Evolutionary conservation across 2,797 vertebrate species (phyloP), one percentile per base, ranked within the genome.

Genomic region (Phoebastria nigripes): DNA sequence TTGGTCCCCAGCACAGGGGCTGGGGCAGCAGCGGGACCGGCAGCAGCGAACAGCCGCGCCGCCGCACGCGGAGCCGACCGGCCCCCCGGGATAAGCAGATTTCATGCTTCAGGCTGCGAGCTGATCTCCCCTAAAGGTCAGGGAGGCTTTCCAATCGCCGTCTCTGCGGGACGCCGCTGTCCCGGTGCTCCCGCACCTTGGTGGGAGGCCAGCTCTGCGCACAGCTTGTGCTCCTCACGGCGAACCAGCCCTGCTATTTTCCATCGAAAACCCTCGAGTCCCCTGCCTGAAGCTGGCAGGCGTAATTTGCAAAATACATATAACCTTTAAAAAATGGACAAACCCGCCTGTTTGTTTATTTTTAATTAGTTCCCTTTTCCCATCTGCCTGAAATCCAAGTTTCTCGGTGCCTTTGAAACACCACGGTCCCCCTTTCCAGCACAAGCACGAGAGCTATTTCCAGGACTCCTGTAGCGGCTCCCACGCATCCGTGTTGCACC

Each of bases 401-500:
- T 78, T 24, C 72, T 26, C 5, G 0, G 41, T 7, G 46, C 52
- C 76, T 62, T 20, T 24, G 65, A 33, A 54, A 28, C 10, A 0
- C 37, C 42, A 4, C 1, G 0, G n/a, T 17, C 11, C 37, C 47
- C 42, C 6, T 29, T 55, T 52, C 37, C 15, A 4, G 31, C 49
- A 5, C 6, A 1, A 8, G 33, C 47, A 11, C 3, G 1, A 15
- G 42, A 9, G 26, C 65, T 2, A 0, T 3, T 12, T 8, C 49
- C 37, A 22, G 66, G n/a, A 11, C 26, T 33, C 35, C n/a, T 1
- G 55, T 4, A 15, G 55, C 9, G 1, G 55, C 55, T 56, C 21
- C 55, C 3, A 2, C 21, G 1, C 54, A 8, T 4, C 18, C 4
- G 0, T 0, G 1, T 5, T 3, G 31, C 11, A 1, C n/a, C 39